Evolutionary conservation across 2,888 invertebrate species (phyloP).

Genomic region (Tenodera sinensis): DNA sequence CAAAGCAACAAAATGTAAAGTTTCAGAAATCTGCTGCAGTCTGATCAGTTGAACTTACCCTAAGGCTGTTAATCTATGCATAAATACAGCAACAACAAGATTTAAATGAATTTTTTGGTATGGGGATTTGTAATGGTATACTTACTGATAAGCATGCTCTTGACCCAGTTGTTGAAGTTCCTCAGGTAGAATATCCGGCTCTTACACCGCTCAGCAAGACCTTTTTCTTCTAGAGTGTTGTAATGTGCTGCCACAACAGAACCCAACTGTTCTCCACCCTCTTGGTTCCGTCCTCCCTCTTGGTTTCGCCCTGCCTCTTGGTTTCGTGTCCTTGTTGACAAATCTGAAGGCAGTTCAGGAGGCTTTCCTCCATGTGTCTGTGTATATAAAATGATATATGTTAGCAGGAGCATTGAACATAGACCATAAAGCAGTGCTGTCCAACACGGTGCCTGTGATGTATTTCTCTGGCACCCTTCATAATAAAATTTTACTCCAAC

Average conservation of each 20-base stretch:
- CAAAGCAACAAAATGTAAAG: no score
- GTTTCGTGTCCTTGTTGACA: conserved; percentile 27
- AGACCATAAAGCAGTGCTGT: no score
- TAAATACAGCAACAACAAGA: no score
- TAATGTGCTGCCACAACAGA: conserved; percentile 87
- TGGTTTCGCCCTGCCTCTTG: not conserved
- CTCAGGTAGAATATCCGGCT: conserved; percentile 91
- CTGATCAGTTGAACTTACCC: not conserved
- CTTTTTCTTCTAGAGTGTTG: conserved; percentile 82
- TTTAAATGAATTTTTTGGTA: not conserved
- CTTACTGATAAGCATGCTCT: conserved; percentile 89
- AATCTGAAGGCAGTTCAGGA: conserved; percentile 21
- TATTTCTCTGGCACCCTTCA: no score
- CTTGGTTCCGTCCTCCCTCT: conserved; percentile 5
- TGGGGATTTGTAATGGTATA: not conserved
- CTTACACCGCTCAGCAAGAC: conserved; percentile 72
- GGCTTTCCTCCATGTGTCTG: not conserved
- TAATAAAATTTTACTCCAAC: no score
- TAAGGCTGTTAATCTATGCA: not conserved
- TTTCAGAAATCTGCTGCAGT: no score
- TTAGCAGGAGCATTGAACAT: no score
- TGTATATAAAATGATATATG: not conserved
- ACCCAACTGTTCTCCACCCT: conserved; percentile 42
- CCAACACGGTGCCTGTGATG: no score
- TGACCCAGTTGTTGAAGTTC: conserved; percentile 99